Percentiles rank a stretch among this genome's conserved stretches.
Evolutionary conservation across 2,888 invertebrate genomes (phyloP).

Genomic region (Diarsia rubi): DNA sequence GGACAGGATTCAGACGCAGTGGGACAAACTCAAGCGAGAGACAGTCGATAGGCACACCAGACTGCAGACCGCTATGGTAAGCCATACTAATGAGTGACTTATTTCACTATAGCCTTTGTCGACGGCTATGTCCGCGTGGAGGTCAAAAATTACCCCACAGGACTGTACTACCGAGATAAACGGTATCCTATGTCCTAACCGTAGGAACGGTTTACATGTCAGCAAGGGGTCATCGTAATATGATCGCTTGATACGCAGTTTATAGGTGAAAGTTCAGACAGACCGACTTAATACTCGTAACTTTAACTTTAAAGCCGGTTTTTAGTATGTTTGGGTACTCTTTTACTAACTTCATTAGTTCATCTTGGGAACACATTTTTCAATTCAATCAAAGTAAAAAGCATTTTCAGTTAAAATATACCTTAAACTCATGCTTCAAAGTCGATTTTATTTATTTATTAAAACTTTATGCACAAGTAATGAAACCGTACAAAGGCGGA

Average conservation of each 20-base stretch:
- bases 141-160: not conserved
- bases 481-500: too few species aligned
- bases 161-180: not conserved
- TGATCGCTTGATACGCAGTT: not conserved
- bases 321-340: too few species aligned
- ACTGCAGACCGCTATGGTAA: constrained; percentile 95
- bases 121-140: not conserved
- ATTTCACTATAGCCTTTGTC: not conserved
- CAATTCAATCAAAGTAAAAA: not conserved
- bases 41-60: constrained; percentile 96
- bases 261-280: not conserved
- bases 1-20: constrained; percentile 97
- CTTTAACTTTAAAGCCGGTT: not conserved
- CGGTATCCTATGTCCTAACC: not conserved
- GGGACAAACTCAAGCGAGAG: constrained; percentile 97
- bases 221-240: not conserved
- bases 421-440: not conserved
- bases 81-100: constrained; percentile 25
- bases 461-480: too few species aligned
- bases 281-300: not conserved
- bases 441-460: too few species aligned
- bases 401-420: not conserved
- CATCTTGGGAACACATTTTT: too few species aligned
- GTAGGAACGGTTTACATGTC: not conserved
- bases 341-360: too few species aligned